Evolutionary conservation across 2,113 vertebrate genomes (phyloP), one percentile per base, ranked within the genome.

Genomic region (Arothron firmamentum): DNA sequence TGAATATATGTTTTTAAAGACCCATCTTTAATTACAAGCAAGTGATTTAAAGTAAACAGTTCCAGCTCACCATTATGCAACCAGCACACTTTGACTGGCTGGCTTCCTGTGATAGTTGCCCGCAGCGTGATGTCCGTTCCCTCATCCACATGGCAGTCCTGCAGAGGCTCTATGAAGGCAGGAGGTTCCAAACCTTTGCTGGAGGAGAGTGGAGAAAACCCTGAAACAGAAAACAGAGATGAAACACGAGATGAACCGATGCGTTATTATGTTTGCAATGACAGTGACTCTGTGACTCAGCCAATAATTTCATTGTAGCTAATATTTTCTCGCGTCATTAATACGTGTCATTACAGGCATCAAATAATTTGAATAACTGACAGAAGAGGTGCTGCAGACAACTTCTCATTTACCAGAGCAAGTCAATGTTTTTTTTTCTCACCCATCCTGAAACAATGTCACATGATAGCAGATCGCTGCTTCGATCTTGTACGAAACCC

Each of bases 61-160:
- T 41, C 48, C 8, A 55, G 48, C 88, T 87, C 67, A 90, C 90
- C 90, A 71, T 91, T 91, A 70, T 91, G 90, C 55, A 90, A 42
- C 90, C 89, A 90, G 1, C 70, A 81, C 52, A 87, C 75, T 41
- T 45, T 79, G 55, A 90, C 72, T 1, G 90, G 89, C 63, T 72
- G 78, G 63, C 71, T 79, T 28, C 90, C 89, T 1, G 68, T 52
- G 52, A 91, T 54, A 51, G 67, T 56, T 1, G 82, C 89, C 6
- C 58, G 55, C 12, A 91, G 65, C 1, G 20, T 77, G 70, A 91
- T 73, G 72, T 88, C 77, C 28, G 48, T 12, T 61, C 89, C 88
- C 72, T 88, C 88, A 8, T 91, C 83, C 46, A 86, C 79, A 20
- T 74, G 64, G 67, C 85, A 82, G 81, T 90, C 88, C 42, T 72